Evolutionary conservation across 2,113 vertebrate genomes (phyloP).

Genomic region (Chiloscyllium plagiosum): DNA sequence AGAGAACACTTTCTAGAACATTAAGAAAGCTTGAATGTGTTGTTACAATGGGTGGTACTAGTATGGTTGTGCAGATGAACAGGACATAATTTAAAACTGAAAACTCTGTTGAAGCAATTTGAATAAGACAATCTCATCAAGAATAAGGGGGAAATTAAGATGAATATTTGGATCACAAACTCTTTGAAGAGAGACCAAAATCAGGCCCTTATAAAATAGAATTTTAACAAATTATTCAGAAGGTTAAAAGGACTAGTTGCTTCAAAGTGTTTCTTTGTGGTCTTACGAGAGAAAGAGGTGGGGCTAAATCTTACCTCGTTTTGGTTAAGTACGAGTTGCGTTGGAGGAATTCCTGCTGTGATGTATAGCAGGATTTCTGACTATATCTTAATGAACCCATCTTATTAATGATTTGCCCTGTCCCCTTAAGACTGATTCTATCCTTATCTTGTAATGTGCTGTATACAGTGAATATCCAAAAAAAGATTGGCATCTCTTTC

Average conservation of each 20-base stretch:
- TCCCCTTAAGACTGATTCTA: too few species aligned
- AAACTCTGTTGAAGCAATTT: conserved; percentile 1
- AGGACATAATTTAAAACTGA: not conserved
- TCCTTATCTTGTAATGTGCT: too few species aligned
- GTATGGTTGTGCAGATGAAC: not conserved
- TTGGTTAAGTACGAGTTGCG: too few species aligned
- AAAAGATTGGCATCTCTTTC: too few species aligned
- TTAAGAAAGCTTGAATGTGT: not conserved
- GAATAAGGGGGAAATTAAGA: not conserved
- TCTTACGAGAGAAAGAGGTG: not conserved
- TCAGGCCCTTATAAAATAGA: not conserved
- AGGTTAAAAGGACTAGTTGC: not conserved
- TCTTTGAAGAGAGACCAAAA: not conserved
- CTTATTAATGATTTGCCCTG: too few species aligned
- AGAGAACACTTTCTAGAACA: not conserved
- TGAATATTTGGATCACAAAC: not conserved
- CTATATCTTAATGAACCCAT: too few species aligned
- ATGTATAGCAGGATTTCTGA: too few species aligned
- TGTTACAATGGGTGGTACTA: not conserved
- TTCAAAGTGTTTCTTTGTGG: not conserved
- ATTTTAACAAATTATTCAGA: not conserved
- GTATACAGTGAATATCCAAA: too few species aligned
- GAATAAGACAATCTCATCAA: not conserved
- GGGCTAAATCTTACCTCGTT: too few species aligned
- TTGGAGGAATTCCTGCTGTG: too few species aligned